Percentiles rank a stretch among this genome's conserved stretches.
Evolutionary conservation across 2,797 vertebrate species (phyloP).

Genomic region (Chiroxiphia lanceolata): DNA sequence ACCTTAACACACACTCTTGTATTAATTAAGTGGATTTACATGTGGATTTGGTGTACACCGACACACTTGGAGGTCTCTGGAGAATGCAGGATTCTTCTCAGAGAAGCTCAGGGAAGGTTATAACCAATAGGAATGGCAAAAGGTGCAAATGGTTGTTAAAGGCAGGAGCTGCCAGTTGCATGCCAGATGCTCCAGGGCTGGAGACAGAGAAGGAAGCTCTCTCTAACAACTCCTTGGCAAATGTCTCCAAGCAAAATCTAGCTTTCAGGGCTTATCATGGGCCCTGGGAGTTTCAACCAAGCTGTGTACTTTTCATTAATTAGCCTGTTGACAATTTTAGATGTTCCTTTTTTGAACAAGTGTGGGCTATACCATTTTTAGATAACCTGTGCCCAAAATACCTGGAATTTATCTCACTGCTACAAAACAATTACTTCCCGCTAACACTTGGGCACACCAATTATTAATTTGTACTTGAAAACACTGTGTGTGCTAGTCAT

Average conservation of each 20-base stretch:
- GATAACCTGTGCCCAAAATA: background rate
- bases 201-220: background rate
- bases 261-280: background rate
- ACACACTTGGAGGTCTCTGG: background rate
- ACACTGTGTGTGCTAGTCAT: conserved; percentile 1
- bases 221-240: background rate
- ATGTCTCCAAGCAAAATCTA: background rate
- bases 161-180: background rate
- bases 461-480: conserved; percentile 51
- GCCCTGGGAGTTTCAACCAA: background rate
- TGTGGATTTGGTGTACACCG: background rate
- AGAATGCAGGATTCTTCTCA: background rate
- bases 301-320: background rate
- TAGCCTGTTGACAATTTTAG: background rate
- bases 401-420: background rate
- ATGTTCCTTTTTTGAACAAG: background rate
- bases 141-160: background rate
- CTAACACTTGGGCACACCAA: background rate
- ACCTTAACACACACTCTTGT: background rate
- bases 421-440: conserved; percentile 30
- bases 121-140: background rate
- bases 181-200: background rate
- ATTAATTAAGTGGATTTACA: background rate
- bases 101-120: background rate
- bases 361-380: background rate